These are phyloP conservation scores for Odontamblyopus lacepedii DNA, from an alignment of 2,797 vertebrate genomes.

Conservation along the genomic window DNA sequence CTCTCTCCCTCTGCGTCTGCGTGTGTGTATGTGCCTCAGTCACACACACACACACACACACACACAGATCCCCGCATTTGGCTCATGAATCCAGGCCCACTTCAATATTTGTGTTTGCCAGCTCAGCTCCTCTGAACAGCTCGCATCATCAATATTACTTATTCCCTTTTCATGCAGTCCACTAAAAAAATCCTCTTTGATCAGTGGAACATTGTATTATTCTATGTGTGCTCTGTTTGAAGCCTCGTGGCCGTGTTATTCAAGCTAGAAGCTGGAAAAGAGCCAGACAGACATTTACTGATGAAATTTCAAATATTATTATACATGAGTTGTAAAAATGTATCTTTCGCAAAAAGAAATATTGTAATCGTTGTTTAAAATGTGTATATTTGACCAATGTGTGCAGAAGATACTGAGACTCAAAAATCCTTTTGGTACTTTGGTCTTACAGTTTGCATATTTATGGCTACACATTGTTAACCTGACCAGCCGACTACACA, in stretches of 20 bases:
- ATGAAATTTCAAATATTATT: conserved; percentile 11
- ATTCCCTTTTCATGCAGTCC: conserved; percentile 52
- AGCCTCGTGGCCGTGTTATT: conserved; percentile 15
- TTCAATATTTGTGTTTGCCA: conserved; percentile 39
- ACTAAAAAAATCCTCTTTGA: conserved; percentile 57
- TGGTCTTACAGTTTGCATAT: background rate
- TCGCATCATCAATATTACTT: conserved; percentile 60
- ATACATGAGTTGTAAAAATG: background rate
- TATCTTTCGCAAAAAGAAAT: too few relatives aligned
- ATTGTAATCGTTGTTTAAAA: background rate
- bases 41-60: too few relatives aligned
- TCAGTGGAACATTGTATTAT: conserved; percentile 49
- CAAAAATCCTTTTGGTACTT: background rate
- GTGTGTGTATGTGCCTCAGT: background rate
- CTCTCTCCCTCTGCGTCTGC: conserved; percentile 3
- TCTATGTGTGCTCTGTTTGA: conserved; percentile 40
- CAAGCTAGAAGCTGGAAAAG: conserved; percentile 20
- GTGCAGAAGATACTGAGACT: background rate
- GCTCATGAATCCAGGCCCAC: conserved; percentile 38
- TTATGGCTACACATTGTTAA: too few relatives aligned
- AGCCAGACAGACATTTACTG: conserved; percentile 10
- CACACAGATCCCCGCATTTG: conserved; percentile 25
- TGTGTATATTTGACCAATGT: background rate
- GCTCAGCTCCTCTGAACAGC: conserved; percentile 52
- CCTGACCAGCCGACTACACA: too few relatives aligned